Evolutionary conservation across 2,113 vertebrate genomes (phyloP).

Genomic region (Phalacrocorax carbo): DNA sequence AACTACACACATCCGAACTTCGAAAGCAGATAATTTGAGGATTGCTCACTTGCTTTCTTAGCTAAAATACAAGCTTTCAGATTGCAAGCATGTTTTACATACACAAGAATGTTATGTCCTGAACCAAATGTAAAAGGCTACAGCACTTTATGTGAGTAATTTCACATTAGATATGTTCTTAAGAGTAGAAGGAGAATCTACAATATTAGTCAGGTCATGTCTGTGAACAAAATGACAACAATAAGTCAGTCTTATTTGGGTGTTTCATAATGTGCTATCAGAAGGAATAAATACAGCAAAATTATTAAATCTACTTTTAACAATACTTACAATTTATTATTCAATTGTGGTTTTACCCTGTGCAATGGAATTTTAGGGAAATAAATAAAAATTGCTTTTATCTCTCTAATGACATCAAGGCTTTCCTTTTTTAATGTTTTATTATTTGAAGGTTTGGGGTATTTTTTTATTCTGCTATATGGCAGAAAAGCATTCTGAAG

Average conservation of each 20-base stretch:
- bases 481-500: background rate
- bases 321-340: background rate
- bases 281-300: background rate
- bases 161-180: background rate
- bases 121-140: background rate
- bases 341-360: fast-evolving
- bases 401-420: background rate
- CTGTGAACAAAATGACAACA: background rate
- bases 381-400: background rate
- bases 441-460: background rate
- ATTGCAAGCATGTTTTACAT: background rate
- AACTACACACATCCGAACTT: background rate
- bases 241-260: background rate
- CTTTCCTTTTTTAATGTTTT: background rate
- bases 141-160: background rate
- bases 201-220: background rate
- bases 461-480: background rate
- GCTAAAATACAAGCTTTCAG: background rate
- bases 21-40: background rate
- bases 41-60: background rate
- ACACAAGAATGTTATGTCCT: background rate
- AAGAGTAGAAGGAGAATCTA: background rate
- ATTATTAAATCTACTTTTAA: background rate
- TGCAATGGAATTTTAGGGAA: background rate
- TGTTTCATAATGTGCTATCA: background rate